These are phyloP conservation scores for Lacerta agilis DNA, from an alignment of 2,797 vertebrate species.

Conservation along the genomic window DNA sequence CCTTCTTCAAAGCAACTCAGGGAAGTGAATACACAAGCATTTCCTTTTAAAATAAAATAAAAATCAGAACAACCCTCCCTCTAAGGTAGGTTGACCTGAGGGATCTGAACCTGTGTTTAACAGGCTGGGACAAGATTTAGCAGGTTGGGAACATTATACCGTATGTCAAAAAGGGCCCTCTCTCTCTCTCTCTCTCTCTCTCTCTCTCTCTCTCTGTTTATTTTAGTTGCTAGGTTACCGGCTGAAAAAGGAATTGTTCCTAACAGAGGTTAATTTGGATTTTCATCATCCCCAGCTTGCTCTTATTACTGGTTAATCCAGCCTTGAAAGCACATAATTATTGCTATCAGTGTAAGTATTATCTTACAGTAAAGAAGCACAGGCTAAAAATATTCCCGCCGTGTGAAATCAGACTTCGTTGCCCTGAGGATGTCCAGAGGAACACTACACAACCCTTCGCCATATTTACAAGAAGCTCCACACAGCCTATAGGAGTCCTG, in stretches of 20 bases:
- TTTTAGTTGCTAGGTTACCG: background rate
- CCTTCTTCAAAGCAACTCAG: background rate
- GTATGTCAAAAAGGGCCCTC: background rate
- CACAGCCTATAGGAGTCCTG: background rate
- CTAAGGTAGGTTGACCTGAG: background rate
- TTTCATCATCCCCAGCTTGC: background rate
- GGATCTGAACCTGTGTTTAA: background rate
- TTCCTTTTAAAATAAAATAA: no score
- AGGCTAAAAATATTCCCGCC: background rate
- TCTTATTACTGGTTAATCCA: slow-evolving; percentile 10
- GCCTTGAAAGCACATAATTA: background rate
- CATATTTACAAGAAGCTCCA: background rate
- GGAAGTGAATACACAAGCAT: background rate
- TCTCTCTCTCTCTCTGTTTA: background rate
- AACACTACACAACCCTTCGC: background rate
- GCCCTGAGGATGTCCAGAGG: background rate
- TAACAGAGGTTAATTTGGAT: background rate
- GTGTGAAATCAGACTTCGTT: background rate
- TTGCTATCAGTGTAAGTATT: background rate
- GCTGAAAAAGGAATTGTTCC: background rate
- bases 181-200: background rate
- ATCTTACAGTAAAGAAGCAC: background rate
- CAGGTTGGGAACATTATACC: background rate
- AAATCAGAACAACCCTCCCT: background rate
- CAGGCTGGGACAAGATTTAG: background rate